These are phyloP conservation scores for Megalurothrips usitatus DNA, from an alignment of 2,888 invertebrate species.

Conservation along the genomic window DNA sequence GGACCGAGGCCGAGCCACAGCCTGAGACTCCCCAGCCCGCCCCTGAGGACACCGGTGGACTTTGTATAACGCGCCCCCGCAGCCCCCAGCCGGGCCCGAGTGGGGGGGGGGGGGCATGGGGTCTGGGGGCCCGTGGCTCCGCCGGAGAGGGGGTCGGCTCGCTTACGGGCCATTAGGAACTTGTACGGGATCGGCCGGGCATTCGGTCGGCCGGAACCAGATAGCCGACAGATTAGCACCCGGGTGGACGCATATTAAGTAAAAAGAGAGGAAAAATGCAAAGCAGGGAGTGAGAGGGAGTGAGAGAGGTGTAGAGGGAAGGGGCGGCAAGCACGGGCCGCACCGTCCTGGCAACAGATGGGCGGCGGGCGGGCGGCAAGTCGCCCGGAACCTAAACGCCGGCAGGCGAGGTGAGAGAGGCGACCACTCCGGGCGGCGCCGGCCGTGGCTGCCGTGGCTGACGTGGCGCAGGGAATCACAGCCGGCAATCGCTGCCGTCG, in stretches of 20 bases:
- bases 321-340: not conserved
- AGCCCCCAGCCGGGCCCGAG: no score
- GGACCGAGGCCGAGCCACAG: no score
- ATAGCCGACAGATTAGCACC: not conserved
- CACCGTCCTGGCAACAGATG: not conserved
- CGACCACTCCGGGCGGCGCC: not conserved
- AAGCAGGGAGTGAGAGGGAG: not conserved
- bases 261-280: not conserved
- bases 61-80: no score
- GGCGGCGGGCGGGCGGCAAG: conserved; percentile 7
- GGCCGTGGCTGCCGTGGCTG: no score
- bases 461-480: not conserved
- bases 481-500: no score
- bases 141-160: not conserved
- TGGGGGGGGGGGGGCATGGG: no score
- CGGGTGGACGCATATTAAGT: not conserved
- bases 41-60: no score
- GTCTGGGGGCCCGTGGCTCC: no score
- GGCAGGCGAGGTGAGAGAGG: not conserved
- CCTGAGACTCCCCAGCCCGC: no score
- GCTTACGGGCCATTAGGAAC: conserved; percentile 3
- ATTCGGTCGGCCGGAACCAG: not conserved
- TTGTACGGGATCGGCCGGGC: not conserved
- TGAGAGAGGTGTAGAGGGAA: not conserved
- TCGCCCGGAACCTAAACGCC: not conserved